Evolutionary conservation across 2,113 vertebrate genomes (phyloP).

Genomic region (Hyperopisus bebe): DNA sequence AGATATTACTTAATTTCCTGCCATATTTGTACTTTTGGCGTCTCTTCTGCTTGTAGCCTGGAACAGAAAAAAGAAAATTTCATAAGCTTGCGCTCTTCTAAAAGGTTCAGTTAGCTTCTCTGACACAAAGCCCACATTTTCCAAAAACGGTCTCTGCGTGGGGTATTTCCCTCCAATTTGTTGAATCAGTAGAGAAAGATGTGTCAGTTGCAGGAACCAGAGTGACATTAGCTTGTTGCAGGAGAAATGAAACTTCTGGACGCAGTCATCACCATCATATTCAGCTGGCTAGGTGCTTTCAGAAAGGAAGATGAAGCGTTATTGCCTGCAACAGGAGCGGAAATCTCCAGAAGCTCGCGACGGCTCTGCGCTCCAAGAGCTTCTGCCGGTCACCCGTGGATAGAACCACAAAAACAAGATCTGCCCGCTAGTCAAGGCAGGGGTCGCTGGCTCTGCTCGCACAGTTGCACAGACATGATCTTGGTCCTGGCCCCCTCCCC

Average conservation of each 20-base stretch:
- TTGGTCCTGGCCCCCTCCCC: neutral
- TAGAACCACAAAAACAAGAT: neutral
- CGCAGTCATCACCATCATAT: neutral
- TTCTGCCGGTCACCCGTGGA: neutral
- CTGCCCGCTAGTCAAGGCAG: neutral
- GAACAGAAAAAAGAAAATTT: neutral
- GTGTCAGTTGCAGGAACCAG: neutral
- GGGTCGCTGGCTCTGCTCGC: neutral
- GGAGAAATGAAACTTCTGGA: neutral
- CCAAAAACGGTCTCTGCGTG: neutral
- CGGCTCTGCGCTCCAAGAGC: neutral
- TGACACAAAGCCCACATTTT: constrained; percentile 10
- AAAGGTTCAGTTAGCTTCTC: neutral
- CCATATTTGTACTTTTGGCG: neutral
- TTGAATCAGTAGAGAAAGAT: neutral
- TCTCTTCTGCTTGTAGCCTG: neutral
- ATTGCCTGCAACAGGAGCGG: neutral
- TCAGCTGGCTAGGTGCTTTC: neutral
- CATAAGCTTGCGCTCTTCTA: neutral
- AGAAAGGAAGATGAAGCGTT: neutral
- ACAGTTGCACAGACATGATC: neutral
- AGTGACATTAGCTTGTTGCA: neutral
- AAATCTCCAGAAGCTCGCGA: neutral
- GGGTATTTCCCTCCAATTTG: neutral
- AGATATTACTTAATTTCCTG: neutral